Conservation (phyloP, 2,888 invertebrate species). For the Hylaea fasciaria region DNA sequence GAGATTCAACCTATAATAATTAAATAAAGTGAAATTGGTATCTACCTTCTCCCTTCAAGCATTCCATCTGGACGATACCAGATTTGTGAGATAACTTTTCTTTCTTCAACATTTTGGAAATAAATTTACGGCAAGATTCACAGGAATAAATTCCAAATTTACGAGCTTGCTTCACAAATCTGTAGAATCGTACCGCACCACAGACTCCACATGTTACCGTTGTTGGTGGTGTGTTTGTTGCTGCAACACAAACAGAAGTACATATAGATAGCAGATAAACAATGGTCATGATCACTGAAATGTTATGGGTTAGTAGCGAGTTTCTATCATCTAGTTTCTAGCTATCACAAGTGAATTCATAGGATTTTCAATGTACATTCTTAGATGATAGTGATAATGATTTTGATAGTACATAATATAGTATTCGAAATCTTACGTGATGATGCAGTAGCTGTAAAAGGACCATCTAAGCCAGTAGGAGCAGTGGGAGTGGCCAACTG, state of each 20-base stretch:
- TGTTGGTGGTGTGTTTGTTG: constrained; percentile 82
- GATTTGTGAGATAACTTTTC: constrained; percentile 85
- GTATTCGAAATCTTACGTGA: constrained; percentile 78
- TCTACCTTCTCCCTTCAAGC: constrained; percentile 87
- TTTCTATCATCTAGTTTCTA: too few relatives aligned
- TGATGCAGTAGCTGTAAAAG: constrained; percentile 79
- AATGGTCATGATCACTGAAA: too few relatives aligned
- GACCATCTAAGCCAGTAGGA: constrained; percentile 85
- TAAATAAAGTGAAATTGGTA: constrained; percentile 17
- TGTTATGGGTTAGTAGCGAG: background rate
- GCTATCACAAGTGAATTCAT: too few relatives aligned
- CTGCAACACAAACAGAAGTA: constrained; percentile 57
- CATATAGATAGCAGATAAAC: background rate
- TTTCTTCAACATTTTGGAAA: constrained; percentile 91
- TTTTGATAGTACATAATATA: background rate
- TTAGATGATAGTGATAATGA: too few relatives aligned
- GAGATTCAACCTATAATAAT: background rate
- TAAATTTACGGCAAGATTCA: constrained; percentile 94
- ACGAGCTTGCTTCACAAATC: constrained; percentile 91
- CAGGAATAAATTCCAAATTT: constrained; percentile 94
- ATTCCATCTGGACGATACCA: constrained; percentile 85
- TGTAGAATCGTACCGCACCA: constrained; percentile 90
- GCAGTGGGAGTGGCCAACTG: constrained; percentile 83
- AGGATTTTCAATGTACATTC: background rate
- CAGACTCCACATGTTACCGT: constrained; percentile 92